Percentiles rank a stretch among this genome's conserved stretches.
These are phyloP conservation scores for Rhabdomys pumilio DNA, from an alignment of 2,797 vertebrate genomes.

Conservation along the genomic window DNA sequence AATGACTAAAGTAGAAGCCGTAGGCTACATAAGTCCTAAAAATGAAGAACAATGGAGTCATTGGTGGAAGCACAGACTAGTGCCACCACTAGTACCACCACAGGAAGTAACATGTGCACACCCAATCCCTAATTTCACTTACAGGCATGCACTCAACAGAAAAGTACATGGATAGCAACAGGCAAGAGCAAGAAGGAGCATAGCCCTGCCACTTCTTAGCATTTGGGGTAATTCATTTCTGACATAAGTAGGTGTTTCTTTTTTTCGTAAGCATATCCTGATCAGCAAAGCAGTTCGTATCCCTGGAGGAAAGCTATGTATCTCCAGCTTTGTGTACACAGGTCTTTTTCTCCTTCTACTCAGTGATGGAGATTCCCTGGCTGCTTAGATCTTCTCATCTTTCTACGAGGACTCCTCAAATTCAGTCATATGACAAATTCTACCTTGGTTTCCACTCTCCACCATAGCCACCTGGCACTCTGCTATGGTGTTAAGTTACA, in stretches of 20 bases:
- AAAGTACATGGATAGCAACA: neutral
- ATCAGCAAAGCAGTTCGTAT: neutral
- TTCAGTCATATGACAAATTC: neutral
- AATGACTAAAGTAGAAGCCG: constrained; percentile 44
- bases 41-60: neutral
- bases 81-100: no score
- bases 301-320: neutral
- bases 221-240: neutral
- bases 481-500: neutral
- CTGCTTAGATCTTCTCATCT: neutral
- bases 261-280: neutral
- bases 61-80: neutral
- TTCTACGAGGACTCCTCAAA: neutral
- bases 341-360: neutral
- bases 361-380: neutral
- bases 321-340: neutral
- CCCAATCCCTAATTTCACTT: neutral
- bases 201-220: no score
- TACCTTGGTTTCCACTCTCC: neutral
- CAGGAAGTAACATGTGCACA: neutral
- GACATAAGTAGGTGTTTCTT: neutral
- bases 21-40: neutral
- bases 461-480: neutral
- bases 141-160: neutral
- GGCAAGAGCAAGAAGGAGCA: neutral